A percentile compares a stretch with the other conserved stretches of the same genome.
Conservation (phyloP, 2,797 vertebrate species). For the Alauda arvensis region DNA sequence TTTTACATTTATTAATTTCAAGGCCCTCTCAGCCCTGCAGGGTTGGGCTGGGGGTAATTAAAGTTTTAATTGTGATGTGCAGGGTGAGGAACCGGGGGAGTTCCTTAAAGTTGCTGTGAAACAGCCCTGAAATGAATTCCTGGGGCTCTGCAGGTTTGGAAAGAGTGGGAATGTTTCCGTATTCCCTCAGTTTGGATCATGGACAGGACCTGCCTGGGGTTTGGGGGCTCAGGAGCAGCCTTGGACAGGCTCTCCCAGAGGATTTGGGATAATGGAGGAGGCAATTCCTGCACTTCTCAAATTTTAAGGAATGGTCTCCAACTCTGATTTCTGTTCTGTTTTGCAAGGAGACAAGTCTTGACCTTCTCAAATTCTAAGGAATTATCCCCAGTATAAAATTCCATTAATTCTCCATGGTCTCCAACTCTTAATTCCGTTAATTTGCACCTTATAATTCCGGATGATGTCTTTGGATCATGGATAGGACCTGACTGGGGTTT, state of each 20-base stretch:
- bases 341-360: background rate
- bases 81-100: background rate
- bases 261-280: background rate
- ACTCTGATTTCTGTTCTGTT: background rate
- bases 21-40: background rate
- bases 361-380: accelerated
- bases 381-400: accelerated
- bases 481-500: accelerated
- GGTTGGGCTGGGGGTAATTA: background rate
- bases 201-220: accelerated
- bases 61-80: background rate
- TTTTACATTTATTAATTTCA: conserved; percentile 20
- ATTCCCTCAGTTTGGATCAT: accelerated
- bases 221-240: background rate
- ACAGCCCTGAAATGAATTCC: background rate
- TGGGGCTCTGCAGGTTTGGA: background rate
- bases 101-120: background rate
- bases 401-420: background rate
- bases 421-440: no score
- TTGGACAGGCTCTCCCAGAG: accelerated
- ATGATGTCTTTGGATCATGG: accelerated
- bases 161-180: background rate
- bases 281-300: background rate
- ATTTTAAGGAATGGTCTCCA: accelerated
- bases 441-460: no score